Conservation (phyloP, 2,888 invertebrate species). For the Anorthoa munda region DNA sequence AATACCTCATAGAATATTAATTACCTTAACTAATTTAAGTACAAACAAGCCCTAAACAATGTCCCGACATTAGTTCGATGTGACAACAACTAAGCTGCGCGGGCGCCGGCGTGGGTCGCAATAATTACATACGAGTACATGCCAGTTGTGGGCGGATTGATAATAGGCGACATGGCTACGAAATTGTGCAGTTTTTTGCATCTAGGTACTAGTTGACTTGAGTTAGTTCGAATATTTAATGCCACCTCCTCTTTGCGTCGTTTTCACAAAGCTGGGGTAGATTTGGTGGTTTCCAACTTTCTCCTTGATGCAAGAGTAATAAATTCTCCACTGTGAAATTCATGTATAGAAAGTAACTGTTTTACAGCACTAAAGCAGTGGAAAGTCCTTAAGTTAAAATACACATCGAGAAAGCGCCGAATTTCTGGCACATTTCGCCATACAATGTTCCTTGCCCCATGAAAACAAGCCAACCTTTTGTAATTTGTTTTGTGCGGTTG, state of each 20-base stretch:
- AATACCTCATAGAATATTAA: conserved; percentile 47
- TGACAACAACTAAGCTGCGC: conserved; percentile 53
- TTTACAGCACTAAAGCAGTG: too few species aligned
- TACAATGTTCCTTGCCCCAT: not conserved
- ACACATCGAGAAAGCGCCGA: too few species aligned
- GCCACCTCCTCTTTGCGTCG: too few species aligned
- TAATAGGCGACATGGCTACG: conserved; percentile 29
- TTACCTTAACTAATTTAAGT: conserved; percentile 43
- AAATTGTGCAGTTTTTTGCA: conserved; percentile 6
- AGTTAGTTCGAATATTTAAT: not conserved
- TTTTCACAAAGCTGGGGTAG: too few species aligned
- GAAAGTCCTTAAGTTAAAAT: too few species aligned
- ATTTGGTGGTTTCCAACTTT: too few species aligned
- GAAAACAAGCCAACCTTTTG: not conserved
- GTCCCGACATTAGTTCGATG: conserved; percentile 19
- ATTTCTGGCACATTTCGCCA: too few species aligned
- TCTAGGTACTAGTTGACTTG: conserved; percentile 8
- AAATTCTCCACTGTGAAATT: too few species aligned
- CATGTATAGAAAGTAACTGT: too few species aligned
- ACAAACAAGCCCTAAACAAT: conserved; percentile 39
- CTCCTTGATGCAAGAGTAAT: too few species aligned
- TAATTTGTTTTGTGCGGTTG: too few species aligned
- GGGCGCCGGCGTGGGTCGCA: conserved; percentile 52
- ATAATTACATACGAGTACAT: conserved; percentile 48
- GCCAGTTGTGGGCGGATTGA: conserved; percentile 36